Conservation (phyloP, 1,140 invertebrate species). For the Sitophilus oryzae region DNA sequence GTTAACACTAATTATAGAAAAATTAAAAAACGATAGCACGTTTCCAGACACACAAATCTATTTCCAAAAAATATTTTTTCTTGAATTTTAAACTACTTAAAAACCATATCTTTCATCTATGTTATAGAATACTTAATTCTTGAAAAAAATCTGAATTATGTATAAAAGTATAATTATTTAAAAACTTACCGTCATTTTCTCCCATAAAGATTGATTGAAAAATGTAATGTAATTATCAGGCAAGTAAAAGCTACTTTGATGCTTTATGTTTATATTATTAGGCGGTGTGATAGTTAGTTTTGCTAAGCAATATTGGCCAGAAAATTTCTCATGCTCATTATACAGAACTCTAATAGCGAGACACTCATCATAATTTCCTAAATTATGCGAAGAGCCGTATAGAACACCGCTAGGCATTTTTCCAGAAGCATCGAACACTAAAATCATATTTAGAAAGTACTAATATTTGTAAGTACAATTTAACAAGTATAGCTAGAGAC, state of each 20-base stretch:
- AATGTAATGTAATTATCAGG: conserved; percentile 10
- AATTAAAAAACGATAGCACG: no score
- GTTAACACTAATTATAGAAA: neutral
- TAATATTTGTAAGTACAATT: neutral
- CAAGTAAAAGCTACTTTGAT: conserved; percentile 9
- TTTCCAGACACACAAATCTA: no score
- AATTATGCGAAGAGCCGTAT: conserved; percentile 23
- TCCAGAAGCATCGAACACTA: conserved; percentile 27
- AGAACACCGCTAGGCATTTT: conserved; percentile 26
- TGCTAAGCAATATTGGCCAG: conserved; percentile 32
- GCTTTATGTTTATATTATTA: neutral
- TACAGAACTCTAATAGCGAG: conserved; percentile 26
- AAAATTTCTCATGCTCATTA: conserved; percentile 19
- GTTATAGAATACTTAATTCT: neutral
- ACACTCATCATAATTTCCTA: conserved; percentile 30
- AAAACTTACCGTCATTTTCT: conserved; percentile 31
- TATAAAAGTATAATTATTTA: neutral
- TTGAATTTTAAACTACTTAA: neutral
- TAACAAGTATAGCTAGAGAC: no score
- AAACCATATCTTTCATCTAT: no score
- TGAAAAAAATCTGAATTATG: neutral
- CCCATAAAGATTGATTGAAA: conserved; percentile 30
- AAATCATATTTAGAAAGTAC: neutral
- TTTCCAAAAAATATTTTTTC: neutral
- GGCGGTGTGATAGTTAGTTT: conserved; percentile 30